Percentiles rank a stretch among this genome's conserved stretches.
These are phyloP conservation scores for Oncorhynchus keta DNA, from an alignment of 2,113 vertebrate genomes.

Conservation along the genomic window DNA sequence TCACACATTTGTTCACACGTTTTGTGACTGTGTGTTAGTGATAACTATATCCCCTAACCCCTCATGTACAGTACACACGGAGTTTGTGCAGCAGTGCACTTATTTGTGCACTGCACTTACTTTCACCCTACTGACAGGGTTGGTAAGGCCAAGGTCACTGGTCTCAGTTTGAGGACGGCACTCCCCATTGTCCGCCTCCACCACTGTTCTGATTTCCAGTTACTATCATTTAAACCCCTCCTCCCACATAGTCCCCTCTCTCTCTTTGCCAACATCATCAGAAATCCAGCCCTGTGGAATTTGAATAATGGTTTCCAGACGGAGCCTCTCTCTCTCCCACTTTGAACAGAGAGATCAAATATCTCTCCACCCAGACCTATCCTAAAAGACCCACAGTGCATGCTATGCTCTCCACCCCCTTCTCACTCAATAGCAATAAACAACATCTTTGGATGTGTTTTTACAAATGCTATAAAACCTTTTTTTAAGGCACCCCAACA, in stretches of 20 bases:
- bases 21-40: not conserved
- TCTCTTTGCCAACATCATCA: constrained; percentile 48
- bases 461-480: not conserved
- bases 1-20: not conserved
- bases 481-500: not conserved
- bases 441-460: not conserved
- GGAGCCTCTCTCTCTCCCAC: constrained; percentile 29
- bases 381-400: not conserved
- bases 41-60: not conserved
- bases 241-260: constrained; percentile 16
- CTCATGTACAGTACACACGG: no score
- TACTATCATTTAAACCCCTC: not conserved
- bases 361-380: not conserved
- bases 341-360: not conserved
- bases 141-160: not conserved
- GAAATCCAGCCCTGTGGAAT: constrained; percentile 55
- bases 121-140: not conserved
- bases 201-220: not conserved
- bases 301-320: constrained; percentile 60
- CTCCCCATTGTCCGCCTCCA: not conserved
- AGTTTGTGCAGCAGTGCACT: not conserved
- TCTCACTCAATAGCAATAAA: constrained; percentile 6
- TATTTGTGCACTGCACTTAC: not conserved
- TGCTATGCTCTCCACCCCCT: not conserved
- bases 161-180: not conserved